Conservation (phyloP, 2,113 vertebrate species). For the Lampris incognitus region DNA sequence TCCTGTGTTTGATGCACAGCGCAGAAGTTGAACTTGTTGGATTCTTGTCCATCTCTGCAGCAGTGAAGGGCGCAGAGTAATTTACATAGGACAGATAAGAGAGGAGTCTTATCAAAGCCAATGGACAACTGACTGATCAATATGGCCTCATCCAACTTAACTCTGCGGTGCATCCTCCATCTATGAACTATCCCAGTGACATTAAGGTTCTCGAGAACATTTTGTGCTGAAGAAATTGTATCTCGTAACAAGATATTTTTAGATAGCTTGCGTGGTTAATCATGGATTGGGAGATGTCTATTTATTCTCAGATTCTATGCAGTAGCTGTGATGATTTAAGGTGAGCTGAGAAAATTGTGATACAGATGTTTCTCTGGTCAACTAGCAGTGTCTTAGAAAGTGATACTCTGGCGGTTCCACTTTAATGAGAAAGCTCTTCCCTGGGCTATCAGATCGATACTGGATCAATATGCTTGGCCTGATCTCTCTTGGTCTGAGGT, state of each 20-base stretch:
- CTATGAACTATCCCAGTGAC: conserved; percentile 10
- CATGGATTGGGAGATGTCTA: neutral
- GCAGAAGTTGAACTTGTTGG: conserved; percentile 22
- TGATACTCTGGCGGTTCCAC: neutral
- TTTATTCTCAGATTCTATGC: neutral
- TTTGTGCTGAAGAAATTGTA: neutral
- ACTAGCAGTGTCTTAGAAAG: conserved; percentile 15
- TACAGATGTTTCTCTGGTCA: neutral
- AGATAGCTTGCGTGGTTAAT: neutral
- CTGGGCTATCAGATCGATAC: conserved; percentile 16
- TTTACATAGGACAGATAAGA: conserved; percentile 51
- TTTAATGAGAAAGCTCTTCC: conserved; percentile 12
- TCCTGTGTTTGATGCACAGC: neutral
- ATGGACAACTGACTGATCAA: neutral
- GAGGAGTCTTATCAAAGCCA: conserved; percentile 27
- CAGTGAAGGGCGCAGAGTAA: conserved; percentile 16
- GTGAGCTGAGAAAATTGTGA: conserved; percentile 14
- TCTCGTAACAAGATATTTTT: neutral
- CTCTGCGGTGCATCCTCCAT: conserved; percentile 14
- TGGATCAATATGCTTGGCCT: conserved; percentile 1
- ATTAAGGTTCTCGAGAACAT: neutral
- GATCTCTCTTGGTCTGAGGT: neutral
- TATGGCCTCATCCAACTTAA: conserved; percentile 13
- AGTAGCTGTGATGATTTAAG: neutral
- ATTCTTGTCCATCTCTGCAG: conserved; percentile 2